A percentile compares a stretch with the other conserved stretches of the same genome.
Conservation (phyloP, 2,888 invertebrate species). For the Ophonus ardosiacus region DNA sequence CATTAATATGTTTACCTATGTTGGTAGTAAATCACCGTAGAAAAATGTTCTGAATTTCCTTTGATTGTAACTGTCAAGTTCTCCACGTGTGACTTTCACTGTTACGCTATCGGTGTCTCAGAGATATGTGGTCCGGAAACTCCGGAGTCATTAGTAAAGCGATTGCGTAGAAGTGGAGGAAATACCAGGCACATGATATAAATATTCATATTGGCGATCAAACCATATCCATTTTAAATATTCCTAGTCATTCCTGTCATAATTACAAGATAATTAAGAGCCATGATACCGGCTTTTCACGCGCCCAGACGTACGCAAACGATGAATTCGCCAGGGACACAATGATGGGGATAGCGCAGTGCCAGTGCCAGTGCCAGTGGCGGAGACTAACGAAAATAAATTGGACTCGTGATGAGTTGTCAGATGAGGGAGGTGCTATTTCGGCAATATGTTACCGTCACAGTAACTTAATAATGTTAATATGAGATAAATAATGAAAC, state of each 20-base stretch:
- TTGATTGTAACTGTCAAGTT: background rate
- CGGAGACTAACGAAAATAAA: background rate
- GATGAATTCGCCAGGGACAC: background rate
- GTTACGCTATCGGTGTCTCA: background rate
- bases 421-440: too few relatives aligned
- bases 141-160: conserved; percentile 19
- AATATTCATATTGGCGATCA: conserved; percentile 32
- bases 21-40: too few relatives aligned
- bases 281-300: conserved; percentile 26
- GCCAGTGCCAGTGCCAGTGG: background rate
- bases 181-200: conserved; percentile 22
- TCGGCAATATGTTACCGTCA: too few relatives aligned
- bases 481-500: too few relatives aligned
- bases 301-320: background rate
- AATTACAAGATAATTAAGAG: conserved; percentile 32
- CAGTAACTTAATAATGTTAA: too few relatives aligned
- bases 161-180: conserved; percentile 24
- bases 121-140: conserved; percentile 21
- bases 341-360: background rate
- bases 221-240: conserved; percentile 30
- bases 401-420: background rate
- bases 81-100: background rate
- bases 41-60: too few relatives aligned
- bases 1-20: too few relatives aligned
- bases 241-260: conserved; percentile 32